Evolutionary conservation across 2,888 invertebrate genomes (phyloP).

Genomic region (Cotesia congregata): DNA sequence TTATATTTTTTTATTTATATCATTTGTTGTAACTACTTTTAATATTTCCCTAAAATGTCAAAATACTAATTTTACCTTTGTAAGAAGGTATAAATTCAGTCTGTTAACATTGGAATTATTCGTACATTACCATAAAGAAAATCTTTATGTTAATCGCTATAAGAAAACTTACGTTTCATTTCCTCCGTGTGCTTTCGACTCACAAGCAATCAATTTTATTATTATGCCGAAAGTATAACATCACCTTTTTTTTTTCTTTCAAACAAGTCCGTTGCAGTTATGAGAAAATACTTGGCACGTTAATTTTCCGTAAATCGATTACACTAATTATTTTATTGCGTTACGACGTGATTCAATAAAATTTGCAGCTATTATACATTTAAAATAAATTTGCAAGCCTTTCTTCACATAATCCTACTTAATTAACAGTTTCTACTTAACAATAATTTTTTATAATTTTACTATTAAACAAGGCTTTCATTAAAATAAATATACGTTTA

Average conservation of each 20-base stretch:
- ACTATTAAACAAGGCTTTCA: not conserved
- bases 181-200: not conserved
- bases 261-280: not conserved
- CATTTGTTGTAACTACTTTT: too few species aligned
- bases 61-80: too few species aligned
- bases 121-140: too few species aligned
- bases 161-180: too few species aligned
- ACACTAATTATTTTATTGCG: not conserved
- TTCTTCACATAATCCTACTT: not conserved
- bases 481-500: not conserved
- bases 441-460: not conserved
- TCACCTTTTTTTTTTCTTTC: not conserved
- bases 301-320: not conserved
- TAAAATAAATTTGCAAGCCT: not conserved
- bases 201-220: not conserved
- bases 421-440: too few species aligned
- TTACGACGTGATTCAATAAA: not conserved
- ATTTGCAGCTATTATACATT: not conserved
- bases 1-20: too few species aligned
- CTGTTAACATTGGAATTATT: too few species aligned
- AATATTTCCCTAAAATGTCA: too few species aligned
- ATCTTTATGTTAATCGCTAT: too few species aligned
- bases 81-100: too few species aligned
- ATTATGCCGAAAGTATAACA: not conserved
- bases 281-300: not conserved